Conservation (phyloP, 2,888 invertebrate species). For the Drosophila formosana region DNA sequence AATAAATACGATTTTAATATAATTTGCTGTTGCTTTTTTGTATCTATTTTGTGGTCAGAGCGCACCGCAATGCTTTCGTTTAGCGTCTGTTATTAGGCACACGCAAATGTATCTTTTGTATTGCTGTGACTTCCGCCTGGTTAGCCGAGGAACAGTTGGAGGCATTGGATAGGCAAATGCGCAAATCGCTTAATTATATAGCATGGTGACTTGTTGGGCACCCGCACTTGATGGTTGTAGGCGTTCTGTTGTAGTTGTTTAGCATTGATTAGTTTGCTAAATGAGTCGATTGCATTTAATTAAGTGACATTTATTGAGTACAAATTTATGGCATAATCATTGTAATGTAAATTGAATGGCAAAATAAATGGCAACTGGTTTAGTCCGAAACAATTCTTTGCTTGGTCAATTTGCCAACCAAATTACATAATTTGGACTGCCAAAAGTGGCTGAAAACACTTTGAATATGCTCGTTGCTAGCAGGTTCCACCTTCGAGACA, state of each 20-base stretch:
- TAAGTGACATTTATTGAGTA: conserved; percentile 51
- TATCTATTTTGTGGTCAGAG: conserved; percentile 35
- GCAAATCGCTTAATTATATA: conserved; percentile 68
- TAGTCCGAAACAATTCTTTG: conserved; percentile 39
- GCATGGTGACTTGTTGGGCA: conserved; percentile 35
- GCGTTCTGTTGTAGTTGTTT: conserved; percentile 28
- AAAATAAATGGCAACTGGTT: conserved; percentile 40
- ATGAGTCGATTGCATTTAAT: conserved; percentile 55
- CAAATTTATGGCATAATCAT: conserved; percentile 44
- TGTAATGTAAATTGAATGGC: conserved; percentile 18
- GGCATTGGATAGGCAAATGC: conserved; percentile 54
- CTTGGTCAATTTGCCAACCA: conserved; percentile 41
- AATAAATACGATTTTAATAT: conserved; percentile 67
- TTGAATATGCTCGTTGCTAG: conserved; percentile 16
- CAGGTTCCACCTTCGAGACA: conserved; percentile 57
- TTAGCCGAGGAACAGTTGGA: background rate
- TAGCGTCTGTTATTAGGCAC: conserved; percentile 66
- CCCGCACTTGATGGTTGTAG: conserved; percentile 55
- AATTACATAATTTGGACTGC: conserved; percentile 66
- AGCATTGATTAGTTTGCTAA: conserved; percentile 66
- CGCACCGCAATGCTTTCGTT: conserved; percentile 58
- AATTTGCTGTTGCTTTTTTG: conserved; percentile 31
- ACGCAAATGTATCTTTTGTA: conserved; percentile 59
- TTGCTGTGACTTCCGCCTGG: conserved; percentile 58
- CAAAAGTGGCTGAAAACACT: conserved; percentile 18